These are phyloP conservation scores for Rhizoglyphus robini DNA, from an alignment of 1,140 invertebrate species.

Conservation along the genomic window DNA sequence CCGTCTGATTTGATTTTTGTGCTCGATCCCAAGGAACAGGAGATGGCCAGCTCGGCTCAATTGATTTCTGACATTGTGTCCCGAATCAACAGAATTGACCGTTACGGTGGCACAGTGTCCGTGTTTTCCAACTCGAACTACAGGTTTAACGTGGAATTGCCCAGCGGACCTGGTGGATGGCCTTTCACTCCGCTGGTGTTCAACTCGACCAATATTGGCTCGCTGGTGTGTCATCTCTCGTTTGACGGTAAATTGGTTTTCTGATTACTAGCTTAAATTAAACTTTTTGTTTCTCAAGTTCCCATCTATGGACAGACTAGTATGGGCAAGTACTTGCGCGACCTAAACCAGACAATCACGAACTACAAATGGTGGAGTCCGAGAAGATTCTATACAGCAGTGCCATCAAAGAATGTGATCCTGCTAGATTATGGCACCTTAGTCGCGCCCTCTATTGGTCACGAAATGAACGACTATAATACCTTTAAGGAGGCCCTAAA, in stretches of 20 bases:
- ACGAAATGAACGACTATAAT: slow-evolving; percentile 8
- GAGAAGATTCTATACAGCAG: background rate
- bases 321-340: slow-evolving; percentile 1
- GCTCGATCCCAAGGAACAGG: slow-evolving; percentile 9
- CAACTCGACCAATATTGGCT: slow-evolving; percentile 1
- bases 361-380: slow-evolving; percentile 15
- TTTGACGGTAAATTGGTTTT: background rate
- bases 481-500: background rate
- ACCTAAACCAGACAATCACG: background rate
- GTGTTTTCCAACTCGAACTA: slow-evolving; percentile 8
- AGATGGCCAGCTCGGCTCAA: background rate
- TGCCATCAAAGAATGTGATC: slow-evolving; percentile 14
- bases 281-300: too few relatives aligned
- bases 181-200: background rate
- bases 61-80: background rate
- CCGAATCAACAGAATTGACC: background rate
- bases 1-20: slow-evolving; percentile 20
- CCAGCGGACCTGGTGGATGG: slow-evolving; percentile 9
- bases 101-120: slow-evolving; percentile 6
- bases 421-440: slow-evolving; percentile 4
- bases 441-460: background rate
- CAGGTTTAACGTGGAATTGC: background rate
- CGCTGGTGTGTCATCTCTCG: background rate
- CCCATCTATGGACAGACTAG: background rate
- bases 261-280: background rate